phyloP scores from a whole-genome alignment of 2,797 vertebrate genomes.

The Paratrypauchen microcephalus region DNA sequence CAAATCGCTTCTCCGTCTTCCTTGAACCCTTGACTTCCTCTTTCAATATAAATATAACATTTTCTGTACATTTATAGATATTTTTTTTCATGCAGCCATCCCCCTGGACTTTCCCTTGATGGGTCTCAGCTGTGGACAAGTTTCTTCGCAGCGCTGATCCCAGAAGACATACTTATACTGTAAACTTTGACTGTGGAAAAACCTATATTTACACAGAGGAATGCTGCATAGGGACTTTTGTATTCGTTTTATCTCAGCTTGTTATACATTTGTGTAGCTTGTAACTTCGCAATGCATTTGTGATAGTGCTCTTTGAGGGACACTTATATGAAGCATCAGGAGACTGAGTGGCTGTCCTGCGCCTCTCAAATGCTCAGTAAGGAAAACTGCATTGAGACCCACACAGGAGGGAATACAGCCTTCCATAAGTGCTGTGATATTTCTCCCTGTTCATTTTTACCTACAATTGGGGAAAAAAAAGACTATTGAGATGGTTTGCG shows the following conservation, averaged over 20 bases:
- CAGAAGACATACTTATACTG: conserved; percentile 50
- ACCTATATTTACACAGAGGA: conserved; percentile 59
- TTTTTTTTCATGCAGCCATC: conserved; percentile 29
- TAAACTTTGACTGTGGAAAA: conserved; percentile 49
- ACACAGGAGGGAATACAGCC: conserved; percentile 16
- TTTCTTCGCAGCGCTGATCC: conserved; percentile 39
- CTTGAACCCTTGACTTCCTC: conserved; percentile 53
- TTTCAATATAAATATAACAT: conserved; percentile 19
- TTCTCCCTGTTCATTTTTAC: background rate
- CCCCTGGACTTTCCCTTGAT: conserved; percentile 44
- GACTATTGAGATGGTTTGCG: too few species aligned
- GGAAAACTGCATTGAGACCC: conserved; percentile 49
- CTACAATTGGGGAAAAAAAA: background rate
- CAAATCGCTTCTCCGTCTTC: conserved; percentile 33
- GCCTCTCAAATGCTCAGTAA: conserved; percentile 57
- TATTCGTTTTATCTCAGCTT: conserved; percentile 49
- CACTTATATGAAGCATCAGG: conserved; percentile 60
- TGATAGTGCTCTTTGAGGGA: conserved; percentile 57
- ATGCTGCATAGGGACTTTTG: conserved; percentile 33
- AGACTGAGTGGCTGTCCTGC: conserved; percentile 58
- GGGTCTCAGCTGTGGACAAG: conserved; percentile 33
- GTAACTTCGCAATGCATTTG: conserved; percentile 53
- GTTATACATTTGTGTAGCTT: conserved; percentile 59
- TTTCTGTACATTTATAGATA: conserved; percentile 20
- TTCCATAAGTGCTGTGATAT: background rate